Evolutionary conservation across 2,113 vertebrate genomes (phyloP), one percentile per base, ranked within the genome.

Genomic region (Cyprinodon brontotheroides): DNA sequence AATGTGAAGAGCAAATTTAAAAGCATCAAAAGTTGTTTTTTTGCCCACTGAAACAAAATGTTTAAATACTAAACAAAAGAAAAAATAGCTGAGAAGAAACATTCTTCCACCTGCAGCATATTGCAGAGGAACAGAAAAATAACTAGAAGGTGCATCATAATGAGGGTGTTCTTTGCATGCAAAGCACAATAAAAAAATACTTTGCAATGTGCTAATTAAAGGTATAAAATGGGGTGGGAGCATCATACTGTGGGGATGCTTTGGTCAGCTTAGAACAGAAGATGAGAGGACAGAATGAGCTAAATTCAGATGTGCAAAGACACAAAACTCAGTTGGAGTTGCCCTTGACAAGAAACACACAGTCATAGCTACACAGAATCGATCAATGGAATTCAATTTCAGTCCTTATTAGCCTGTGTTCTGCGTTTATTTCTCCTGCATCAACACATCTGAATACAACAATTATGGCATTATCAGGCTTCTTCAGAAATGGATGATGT

Each of bases 1-100:
- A 74, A 78, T 61, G 65, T 8, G 37, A 14, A 11, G 15, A 29
- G 61, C 65, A 66, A 3, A 60, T 71, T 61, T 20, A 38, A 13
- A 9, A n/a, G 11, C 0, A 50, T 38, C 4, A 65, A 10, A 70
- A 59, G 39, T 13, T 67, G 15, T 1, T 45, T 62, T 82, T 68
- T 14, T 39, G 20, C 61, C 68, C 20, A 53, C 12, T 11, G 20
- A 36, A 6, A 13, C 36, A 40, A 68, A 71, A 74, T 22, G 10
- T 47, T 57, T 57, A 57, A n/a, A 1, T n/a, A 17, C 7, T n/a
- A 57, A n/a, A 6, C 29, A 29, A 29, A 29, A 29, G 29, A 57
- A 0, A 57, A 53, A 53, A 14, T 12, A 15, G 48, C 48, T 17
- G 48, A 20, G 48, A 20, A 53, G 48, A 53, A 53, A 20, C 48